These are phyloP conservation scores for Leptopilina myrica DNA, from an alignment of 2,888 invertebrate species.

Conservation along the genomic window DNA sequence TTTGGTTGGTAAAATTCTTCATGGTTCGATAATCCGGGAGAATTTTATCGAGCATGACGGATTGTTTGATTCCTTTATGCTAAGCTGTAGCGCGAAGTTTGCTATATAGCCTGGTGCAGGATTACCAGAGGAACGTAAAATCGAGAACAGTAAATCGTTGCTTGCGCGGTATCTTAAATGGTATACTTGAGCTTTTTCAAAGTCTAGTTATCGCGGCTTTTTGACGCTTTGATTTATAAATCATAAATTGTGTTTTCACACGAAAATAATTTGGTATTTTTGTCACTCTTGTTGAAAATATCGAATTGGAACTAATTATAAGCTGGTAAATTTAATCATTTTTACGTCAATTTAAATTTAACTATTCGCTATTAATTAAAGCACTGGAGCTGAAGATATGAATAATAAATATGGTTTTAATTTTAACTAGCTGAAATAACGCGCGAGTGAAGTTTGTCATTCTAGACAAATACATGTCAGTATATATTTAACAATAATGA, in stretches of 20 bases:
- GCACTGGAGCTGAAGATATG: too few relatives aligned
- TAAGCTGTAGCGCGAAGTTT: constrained; percentile 47
- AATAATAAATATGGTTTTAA: too few relatives aligned
- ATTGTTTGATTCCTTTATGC: constrained; percentile 38
- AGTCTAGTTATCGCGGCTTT: constrained; percentile 22
- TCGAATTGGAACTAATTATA: too few relatives aligned
- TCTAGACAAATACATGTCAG: too few relatives aligned
- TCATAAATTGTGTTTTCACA: constrained; percentile 19
- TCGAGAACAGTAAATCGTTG: constrained; percentile 71
- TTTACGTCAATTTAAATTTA: too few relatives aligned
- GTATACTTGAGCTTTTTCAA: constrained; percentile 22
- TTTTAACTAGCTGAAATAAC: too few relatives aligned
- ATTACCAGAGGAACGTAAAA: constrained; percentile 44
- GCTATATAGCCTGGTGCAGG: constrained; percentile 8
- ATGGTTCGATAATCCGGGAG: constrained; percentile 56
- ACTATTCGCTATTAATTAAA: too few relatives aligned
- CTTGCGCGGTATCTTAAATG: constrained; percentile 23
- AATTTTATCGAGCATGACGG: constrained; percentile 60
- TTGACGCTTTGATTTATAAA: constrained; percentile 25
- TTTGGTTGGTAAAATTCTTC: constrained; percentile 53
- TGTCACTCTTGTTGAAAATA: not conserved
- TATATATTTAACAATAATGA: too few relatives aligned
- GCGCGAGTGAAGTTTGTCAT: too few relatives aligned
- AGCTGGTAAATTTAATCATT: too few relatives aligned
- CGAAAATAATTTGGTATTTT: constrained; percentile 11